Conservation (phyloP, 2,888 invertebrate species). For the Entomobrya proxima region DNA sequence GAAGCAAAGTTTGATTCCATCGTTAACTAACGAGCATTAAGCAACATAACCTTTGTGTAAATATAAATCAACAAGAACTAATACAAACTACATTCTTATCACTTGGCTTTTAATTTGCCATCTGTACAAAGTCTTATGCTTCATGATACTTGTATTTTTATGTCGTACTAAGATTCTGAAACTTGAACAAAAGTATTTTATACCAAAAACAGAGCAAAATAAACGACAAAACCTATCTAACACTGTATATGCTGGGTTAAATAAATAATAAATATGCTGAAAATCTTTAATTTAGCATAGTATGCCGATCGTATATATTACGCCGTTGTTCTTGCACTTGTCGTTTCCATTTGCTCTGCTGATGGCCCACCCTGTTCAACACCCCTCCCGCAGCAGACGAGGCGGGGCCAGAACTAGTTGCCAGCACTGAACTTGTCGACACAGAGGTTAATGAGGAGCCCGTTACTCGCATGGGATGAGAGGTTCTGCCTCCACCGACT, state of each 20-base stretch:
- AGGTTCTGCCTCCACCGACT: conserved; percentile 81
- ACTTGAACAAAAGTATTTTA: neutral
- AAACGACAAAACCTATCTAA: neutral
- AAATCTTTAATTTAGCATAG: conserved; percentile 91
- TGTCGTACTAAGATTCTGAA: neutral
- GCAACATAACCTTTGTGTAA: no score
- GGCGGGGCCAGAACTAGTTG: conserved; percentile 70
- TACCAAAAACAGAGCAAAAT: conserved; percentile 25
- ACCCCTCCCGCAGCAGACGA: conserved; percentile 79
- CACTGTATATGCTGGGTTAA: neutral
- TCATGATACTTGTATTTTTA: neutral
- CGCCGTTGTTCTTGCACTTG: conserved; percentile 96
- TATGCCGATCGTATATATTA: conserved; percentile 97
- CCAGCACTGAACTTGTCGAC: conserved; percentile 60
- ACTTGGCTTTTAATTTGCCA: neutral
- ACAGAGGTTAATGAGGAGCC: conserved; percentile 79
- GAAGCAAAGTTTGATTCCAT: no score
- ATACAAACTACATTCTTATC: neutral
- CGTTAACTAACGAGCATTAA: neutral
- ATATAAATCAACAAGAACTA: neutral
- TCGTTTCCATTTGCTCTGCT: conserved; percentile 98
- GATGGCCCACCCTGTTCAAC: conserved; percentile 95
- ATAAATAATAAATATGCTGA: neutral
- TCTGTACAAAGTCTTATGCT: conserved; percentile 16
- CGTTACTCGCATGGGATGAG: conserved; percentile 87